These are phyloP conservation scores for Brachionus manjavacas DNA, from an alignment of 1,140 invertebrate species.

Conservation along the genomic window DNA sequence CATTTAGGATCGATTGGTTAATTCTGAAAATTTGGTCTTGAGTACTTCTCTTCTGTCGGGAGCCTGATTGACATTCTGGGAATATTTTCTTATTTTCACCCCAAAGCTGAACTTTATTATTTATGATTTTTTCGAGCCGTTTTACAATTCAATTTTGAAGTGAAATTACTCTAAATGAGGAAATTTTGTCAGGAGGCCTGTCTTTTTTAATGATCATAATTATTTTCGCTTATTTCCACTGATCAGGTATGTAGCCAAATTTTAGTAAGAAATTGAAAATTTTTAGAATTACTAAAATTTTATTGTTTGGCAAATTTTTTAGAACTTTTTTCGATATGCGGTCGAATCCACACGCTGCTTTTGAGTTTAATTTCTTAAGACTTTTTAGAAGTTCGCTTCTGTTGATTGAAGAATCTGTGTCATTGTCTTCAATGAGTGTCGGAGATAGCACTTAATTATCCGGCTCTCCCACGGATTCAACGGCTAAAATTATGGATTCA, in stretches of 20 bases:
- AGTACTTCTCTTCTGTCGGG: constrained; percentile 50
- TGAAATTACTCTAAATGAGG: constrained; percentile 42
- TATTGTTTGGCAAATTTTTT: constrained; percentile 4
- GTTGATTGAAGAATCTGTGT: not conserved
- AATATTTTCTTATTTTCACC: constrained; percentile 37
- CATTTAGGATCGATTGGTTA: constrained; percentile 48
- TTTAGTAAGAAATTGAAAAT: not conserved
- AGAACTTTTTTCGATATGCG: not conserved
- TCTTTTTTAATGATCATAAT: constrained; percentile 44
- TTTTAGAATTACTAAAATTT: not conserved
- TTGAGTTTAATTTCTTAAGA: not conserved
- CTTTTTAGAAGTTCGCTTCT: not conserved
- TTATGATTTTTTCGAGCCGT: constrained; percentile 43
- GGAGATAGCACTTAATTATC: not conserved
- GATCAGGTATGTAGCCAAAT: constrained; percentile 8
- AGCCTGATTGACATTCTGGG: constrained; percentile 45
- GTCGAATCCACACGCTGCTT: not conserved
- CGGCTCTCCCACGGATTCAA: not conserved
- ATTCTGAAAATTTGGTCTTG: constrained; percentile 52
- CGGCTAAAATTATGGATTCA: not conserved
- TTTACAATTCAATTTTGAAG: constrained; percentile 40
- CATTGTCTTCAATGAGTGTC: not conserved
- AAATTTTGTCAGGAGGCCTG: constrained; percentile 16
- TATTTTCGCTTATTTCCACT: constrained; percentile 30
- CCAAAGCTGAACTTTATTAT: not conserved